Percentiles rank a stretch among this genome's conserved stretches.
Evolutionary conservation across 2,888 invertebrate genomes (phyloP).

Genomic region (Phania funesta): DNA sequence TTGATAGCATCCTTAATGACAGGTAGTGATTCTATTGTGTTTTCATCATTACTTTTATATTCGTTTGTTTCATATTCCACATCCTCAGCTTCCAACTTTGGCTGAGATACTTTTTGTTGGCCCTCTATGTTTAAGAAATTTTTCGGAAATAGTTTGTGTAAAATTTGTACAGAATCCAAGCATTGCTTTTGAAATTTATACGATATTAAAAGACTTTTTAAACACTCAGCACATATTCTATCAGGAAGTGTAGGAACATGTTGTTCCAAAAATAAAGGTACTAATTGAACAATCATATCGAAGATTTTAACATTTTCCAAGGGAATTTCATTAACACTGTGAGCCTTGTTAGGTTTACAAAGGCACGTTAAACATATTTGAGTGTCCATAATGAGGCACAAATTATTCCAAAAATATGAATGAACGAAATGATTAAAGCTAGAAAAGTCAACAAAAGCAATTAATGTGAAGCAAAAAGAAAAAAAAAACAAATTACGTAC

Average conservation of each 20-base stretch:
- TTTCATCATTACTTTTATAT: not conserved
- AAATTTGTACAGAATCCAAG: slow-evolving; percentile 74
- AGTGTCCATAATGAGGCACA: not conserved
- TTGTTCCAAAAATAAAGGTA: slow-evolving; percentile 17
- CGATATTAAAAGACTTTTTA: slow-evolving; percentile 81
- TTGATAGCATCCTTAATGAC: not conserved
- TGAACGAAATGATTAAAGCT: not conserved
- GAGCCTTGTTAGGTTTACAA: not conserved
- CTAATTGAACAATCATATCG: slow-evolving; percentile 23
- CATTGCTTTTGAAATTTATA: slow-evolving; percentile 81
- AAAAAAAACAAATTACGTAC: not conserved
- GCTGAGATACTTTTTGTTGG: not conserved
- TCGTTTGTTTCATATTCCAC: not conserved
- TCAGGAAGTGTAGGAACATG: not conserved
- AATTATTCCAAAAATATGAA: not conserved
- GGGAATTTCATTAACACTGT: slow-evolving; percentile 1
- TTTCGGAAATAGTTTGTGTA: not conserved
- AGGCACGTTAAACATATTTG: slow-evolving; percentile 33
- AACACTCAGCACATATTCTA: slow-evolving; percentile 78
- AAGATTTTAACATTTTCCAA: slow-evolving; percentile 23
- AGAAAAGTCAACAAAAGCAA: not conserved
- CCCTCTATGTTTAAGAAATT: not conserved
- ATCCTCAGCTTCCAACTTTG: not conserved
- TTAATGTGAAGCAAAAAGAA: not conserved
- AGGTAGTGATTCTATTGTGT: not conserved